phyloP scores from a whole-genome alignment of 2,797 vertebrate species.

The Sebastes dallii region DNA sequence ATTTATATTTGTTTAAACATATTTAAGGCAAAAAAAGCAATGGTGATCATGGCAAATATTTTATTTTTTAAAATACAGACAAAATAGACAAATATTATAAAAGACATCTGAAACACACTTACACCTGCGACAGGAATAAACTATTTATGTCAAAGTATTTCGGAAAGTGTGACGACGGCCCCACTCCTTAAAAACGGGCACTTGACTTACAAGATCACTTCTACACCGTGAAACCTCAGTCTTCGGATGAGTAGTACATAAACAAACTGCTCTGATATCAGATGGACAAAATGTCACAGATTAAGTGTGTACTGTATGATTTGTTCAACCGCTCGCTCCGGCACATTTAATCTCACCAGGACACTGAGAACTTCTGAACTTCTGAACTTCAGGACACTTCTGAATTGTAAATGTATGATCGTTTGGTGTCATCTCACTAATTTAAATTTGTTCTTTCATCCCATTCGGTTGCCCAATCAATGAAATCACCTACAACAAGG shows the following conservation, averaged over 20 bases:
- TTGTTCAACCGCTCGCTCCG: not conserved
- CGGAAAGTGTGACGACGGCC: not conserved
- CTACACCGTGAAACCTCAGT: not conserved
- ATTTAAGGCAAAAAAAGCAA: not conserved
- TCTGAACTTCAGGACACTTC: too few relatives aligned
- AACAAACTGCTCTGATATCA: not conserved
- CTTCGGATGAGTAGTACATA: not conserved
- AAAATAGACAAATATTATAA: constrained; percentile 73
- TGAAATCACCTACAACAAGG: not conserved
- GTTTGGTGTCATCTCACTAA: not conserved
- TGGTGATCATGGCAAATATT: constrained; percentile 23
- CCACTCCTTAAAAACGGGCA: constrained; percentile 14
- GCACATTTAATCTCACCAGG: not conserved
- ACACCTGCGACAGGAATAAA: constrained; percentile 32
- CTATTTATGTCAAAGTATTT: constrained; percentile 16
- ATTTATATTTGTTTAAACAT: too few relatives aligned
- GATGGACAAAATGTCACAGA: not conserved
- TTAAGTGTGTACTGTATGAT: not conserved
- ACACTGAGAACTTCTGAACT: too few relatives aligned
- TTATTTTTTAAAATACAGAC: constrained; percentile 67
- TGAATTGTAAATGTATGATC: not conserved
- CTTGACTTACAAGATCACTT: constrained; percentile 24
- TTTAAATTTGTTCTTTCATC: not conserved
- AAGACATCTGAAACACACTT: constrained; percentile 59
- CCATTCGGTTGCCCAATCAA: not conserved